These are phyloP conservation scores for Fukomys damarensis DNA, from an alignment of 2,113 vertebrate species.

Conservation along the genomic window DNA sequence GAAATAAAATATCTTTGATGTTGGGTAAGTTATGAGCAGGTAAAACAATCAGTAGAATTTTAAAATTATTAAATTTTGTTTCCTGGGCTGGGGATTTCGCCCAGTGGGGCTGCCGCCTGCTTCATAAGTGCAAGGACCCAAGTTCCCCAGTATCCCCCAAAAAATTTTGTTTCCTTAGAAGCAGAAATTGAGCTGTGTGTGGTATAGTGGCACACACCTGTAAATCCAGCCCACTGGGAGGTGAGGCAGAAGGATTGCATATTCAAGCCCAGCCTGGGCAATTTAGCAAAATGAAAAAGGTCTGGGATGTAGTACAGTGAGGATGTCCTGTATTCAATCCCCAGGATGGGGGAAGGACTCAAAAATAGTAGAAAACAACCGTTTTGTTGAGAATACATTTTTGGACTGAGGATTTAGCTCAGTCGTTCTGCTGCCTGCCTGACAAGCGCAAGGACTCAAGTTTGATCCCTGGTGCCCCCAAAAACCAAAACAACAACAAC, in stretches of 20 bases:
- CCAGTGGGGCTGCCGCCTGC: too few relatives aligned
- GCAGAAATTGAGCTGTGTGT: background rate
- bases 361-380: background rate
- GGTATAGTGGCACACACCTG: background rate
- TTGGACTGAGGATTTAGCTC: too few relatives aligned
- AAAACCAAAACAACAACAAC: too few relatives aligned
- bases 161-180: constrained; percentile 17
- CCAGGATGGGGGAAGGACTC: background rate
- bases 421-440: too few relatives aligned
- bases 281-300: background rate
- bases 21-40: background rate
- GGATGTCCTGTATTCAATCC: background rate
- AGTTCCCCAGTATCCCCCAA: too few relatives aligned
- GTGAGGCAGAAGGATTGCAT: background rate
- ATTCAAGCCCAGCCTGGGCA: background rate
- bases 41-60: background rate
- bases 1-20: constrained; percentile 15
- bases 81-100: too few relatives aligned
- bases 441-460: too few relatives aligned
- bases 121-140: too few relatives aligned
- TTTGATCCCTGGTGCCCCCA: too few relatives aligned
- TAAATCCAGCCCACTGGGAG: background rate
- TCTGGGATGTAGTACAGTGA: background rate
- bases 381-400: background rate
- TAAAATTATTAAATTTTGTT: background rate